Conservation (phyloP, 1,140 invertebrate genomes). For the Saccostrea echinata region DNA sequence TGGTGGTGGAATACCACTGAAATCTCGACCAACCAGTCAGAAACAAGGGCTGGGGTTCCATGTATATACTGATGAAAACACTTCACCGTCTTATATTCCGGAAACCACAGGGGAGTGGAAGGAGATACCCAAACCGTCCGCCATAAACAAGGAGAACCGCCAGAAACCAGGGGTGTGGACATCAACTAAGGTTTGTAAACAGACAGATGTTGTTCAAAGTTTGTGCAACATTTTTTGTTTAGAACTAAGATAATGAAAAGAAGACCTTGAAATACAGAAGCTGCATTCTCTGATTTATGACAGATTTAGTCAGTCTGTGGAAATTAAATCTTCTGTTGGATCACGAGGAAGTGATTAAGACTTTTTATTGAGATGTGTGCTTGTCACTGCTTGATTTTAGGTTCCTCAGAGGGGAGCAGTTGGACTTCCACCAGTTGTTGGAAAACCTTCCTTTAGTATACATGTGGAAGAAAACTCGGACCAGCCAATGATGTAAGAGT, state of each 20-base stretch:
- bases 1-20: neutral
- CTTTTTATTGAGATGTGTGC: too few relatives aligned
- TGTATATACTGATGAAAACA: slow-evolving; percentile 73
- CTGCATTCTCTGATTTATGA: too few relatives aligned
- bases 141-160: slow-evolving; percentile 77
- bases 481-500: slow-evolving; percentile 57
- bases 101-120: slow-evolving; percentile 70
- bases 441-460: slow-evolving; percentile 65
- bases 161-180: slow-evolving; percentile 76
- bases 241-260: too few relatives aligned
- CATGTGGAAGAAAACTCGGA: slow-evolving; percentile 71
- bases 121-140: slow-evolving; percentile 59
- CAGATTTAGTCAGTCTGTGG: too few relatives aligned
- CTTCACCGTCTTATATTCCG: slow-evolving; percentile 47
- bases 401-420: slow-evolving; percentile 49
- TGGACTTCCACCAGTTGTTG: slow-evolving; percentile 44
- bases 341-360: too few relatives aligned
- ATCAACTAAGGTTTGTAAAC: slow-evolving; percentile 18
- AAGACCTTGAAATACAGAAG: too few relatives aligned
- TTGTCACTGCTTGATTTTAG: slow-evolving; percentile 3
- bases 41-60: slow-evolving; percentile 60
- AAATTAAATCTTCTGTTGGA: too few relatives aligned
- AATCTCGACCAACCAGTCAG: slow-evolving; percentile 21
- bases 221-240: too few relatives aligned
- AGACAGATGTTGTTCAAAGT: too few relatives aligned